Evolutionary conservation across 2,888 invertebrate genomes (phyloP).

Genomic region (Archaeoteleia sp.): DNA sequence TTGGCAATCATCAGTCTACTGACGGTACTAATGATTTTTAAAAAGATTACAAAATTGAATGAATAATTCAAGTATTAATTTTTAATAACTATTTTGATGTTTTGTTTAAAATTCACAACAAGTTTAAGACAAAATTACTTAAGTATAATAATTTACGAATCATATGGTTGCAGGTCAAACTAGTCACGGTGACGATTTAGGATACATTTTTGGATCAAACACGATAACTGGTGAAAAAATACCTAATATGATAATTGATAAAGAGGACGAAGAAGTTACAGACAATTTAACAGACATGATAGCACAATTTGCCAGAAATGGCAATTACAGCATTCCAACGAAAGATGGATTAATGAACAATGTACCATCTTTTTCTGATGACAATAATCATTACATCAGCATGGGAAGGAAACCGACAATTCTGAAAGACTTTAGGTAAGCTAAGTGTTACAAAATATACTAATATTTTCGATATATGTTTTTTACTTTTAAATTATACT

Average conservation of each 20-base stretch:
- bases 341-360: slow-evolving; percentile 62
- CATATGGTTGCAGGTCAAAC: slow-evolving; percentile 51
- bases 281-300: slow-evolving; percentile 81
- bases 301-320: slow-evolving; percentile 80
- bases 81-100: too few species aligned
- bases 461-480: too few species aligned
- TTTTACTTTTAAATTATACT: too few species aligned
- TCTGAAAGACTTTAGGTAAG: slow-evolving; percentile 70
- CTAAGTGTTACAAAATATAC: slow-evolving; percentile 5
- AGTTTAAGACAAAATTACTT: too few species aligned
- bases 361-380: slow-evolving; percentile 53
- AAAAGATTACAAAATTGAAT: neutral
- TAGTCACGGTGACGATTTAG: slow-evolving; percentile 64
- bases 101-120: too few species aligned
- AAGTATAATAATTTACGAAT: neutral
- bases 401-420: slow-evolving; percentile 76
- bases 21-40: slow-evolving; percentile 20
- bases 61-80: too few species aligned
- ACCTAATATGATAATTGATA: slow-evolving; percentile 66
- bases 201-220: slow-evolving; percentile 62
- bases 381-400: slow-evolving; percentile 76
- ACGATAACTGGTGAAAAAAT: slow-evolving; percentile 58
- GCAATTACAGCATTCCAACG: slow-evolving; percentile 63
- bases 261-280: slow-evolving; percentile 81
- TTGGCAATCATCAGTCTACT: slow-evolving; percentile 72